phyloP scores from a whole-genome alignment of 2,797 vertebrate genomes.

The Squalus acanthias region DNA sequence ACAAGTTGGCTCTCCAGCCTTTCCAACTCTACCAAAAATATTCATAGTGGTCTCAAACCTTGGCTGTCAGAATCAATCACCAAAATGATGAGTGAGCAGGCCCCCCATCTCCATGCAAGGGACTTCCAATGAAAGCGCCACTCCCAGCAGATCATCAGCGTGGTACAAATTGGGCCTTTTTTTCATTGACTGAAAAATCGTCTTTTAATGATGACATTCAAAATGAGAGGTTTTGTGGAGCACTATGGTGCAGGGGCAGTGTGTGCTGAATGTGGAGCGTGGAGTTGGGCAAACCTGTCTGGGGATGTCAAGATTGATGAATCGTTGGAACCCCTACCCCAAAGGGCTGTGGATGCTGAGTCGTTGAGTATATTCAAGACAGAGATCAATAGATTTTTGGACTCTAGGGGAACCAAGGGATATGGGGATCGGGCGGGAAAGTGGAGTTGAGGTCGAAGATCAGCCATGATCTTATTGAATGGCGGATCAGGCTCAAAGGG shows the following conservation, averaged over 20 bases:
- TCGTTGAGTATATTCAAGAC: too few species aligned
- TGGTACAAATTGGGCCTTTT: too few species aligned
- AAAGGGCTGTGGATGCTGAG: too few species aligned
- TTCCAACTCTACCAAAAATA: neutral
- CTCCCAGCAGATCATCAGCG: neutral
- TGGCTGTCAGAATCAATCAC: neutral
- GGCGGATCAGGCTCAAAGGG: too few species aligned
- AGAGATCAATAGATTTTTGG: too few species aligned
- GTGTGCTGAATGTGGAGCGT: neutral
- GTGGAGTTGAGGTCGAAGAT: too few species aligned
- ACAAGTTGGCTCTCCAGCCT: neutral
- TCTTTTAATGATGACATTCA: neutral
- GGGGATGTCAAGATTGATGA: neutral
- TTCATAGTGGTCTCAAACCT: neutral
- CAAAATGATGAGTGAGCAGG: neutral
- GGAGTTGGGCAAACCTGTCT: neutral
- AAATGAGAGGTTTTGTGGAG: neutral
- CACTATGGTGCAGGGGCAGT: neutral
- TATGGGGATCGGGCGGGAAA: too few species aligned
- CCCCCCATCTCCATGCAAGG: neutral
- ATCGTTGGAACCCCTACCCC: too few species aligned
- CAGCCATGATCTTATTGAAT: too few species aligned
- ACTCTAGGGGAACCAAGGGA: too few species aligned
- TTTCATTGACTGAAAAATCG: neutral
- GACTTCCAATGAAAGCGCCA: neutral